Conservation (phyloP, 2,113 vertebrate species). For the Cavia aperea region DNA sequence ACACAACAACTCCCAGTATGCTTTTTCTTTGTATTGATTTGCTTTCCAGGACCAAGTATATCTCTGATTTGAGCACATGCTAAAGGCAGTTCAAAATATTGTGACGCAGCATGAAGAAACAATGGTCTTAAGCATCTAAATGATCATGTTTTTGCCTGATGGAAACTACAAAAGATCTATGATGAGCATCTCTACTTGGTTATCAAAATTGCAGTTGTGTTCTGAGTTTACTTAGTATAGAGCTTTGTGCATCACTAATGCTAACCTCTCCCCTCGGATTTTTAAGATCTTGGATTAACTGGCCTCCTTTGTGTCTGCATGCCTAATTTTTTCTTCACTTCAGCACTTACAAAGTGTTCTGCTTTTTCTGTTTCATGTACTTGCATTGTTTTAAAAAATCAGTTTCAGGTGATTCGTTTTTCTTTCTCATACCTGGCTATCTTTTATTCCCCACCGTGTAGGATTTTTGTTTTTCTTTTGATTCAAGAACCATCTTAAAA, state of each 20-base stretch:
- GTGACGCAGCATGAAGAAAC: constrained; percentile 54
- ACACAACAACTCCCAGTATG: not conserved
- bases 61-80: not conserved
- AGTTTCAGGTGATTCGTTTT: not conserved
- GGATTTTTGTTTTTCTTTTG: not conserved
- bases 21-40: constrained; percentile 35
- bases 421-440: not conserved
- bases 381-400: not conserved
- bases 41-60: not conserved
- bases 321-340: not conserved
- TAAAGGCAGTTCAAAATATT: constrained; percentile 13
- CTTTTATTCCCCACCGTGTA: not conserved
- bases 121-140: constrained; percentile 17
- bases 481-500: not conserved
- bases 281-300: not conserved
- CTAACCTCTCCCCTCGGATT: not conserved
- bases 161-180: not conserved
- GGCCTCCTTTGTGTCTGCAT: rapidly evolving
- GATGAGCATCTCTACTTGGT: not conserved
- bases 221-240: not conserved
- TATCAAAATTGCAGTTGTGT: not conserved
- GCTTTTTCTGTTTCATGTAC: not conserved
- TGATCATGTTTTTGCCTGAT: not conserved
- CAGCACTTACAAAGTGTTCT: not conserved
- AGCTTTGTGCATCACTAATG: not conserved